Conservation (phyloP, 2,888 invertebrate species). For the Apeira syringaria region DNA sequence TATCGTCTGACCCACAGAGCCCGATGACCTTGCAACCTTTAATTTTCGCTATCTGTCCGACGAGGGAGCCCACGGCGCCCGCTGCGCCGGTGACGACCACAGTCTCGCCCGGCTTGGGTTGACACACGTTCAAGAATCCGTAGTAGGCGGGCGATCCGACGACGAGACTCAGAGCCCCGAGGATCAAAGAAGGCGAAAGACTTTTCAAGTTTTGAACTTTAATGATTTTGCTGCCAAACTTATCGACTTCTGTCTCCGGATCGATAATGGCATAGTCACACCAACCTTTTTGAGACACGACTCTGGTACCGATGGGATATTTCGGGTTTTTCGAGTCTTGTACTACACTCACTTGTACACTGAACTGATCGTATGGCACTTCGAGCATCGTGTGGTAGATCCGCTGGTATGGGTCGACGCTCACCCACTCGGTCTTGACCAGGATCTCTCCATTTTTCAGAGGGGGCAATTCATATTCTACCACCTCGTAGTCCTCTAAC, state of each 20-base stretch:
- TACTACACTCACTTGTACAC: neutral
- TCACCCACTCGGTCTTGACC: neutral
- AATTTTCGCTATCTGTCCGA: neutral
- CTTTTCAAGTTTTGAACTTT: neutral
- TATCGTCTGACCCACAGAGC: neutral
- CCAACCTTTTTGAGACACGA: neutral
- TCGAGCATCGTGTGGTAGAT: neutral
- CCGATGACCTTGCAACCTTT: neutral
- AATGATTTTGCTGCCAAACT: neutral
- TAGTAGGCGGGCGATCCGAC: neutral
- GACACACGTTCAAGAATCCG: neutral
- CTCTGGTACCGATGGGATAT: neutral
- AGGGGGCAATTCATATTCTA: neutral
- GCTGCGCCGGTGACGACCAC: neutral
- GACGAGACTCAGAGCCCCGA: neutral
- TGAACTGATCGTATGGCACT: neutral
- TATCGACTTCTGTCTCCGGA: neutral
- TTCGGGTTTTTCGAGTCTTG: neutral
- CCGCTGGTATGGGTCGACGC: neutral
- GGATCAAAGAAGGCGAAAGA: neutral
- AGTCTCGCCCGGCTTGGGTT: neutral
- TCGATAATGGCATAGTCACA: neutral
- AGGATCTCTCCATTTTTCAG: neutral
- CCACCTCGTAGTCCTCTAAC: neutral
- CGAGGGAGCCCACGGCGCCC: neutral